These are phyloP conservation scores for Iphiclides podalirius DNA, from an alignment of 2,888 invertebrate genomes.

Conservation along the genomic window DNA sequence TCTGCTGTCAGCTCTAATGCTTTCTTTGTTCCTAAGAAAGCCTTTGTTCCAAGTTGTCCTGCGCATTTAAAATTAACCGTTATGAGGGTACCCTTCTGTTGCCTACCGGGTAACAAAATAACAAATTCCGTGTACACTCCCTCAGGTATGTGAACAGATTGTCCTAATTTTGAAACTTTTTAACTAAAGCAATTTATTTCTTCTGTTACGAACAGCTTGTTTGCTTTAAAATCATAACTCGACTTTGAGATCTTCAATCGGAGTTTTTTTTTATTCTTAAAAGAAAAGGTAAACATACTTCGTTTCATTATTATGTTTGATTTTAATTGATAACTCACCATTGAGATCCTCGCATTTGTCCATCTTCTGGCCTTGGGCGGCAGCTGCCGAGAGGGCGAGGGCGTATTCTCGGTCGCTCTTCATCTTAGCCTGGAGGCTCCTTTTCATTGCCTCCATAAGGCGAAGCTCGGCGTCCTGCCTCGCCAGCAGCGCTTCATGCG, in stretches of 20 bases:
- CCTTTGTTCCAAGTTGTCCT: slow-evolving; percentile 23
- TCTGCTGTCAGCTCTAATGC: slow-evolving; percentile 2
- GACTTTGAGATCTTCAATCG: no score
- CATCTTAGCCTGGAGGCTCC: slow-evolving; percentile 91
- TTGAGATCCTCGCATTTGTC: slow-evolving; percentile 87
- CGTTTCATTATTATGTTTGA: no score
- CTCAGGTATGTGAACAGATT: no score
- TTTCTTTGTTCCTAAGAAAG: slow-evolving; percentile 22
- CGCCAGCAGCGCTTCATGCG: slow-evolving; percentile 93
- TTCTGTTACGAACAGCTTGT: no score
- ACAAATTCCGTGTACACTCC: slow-evolving; percentile 1
- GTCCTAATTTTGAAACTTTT: no score
- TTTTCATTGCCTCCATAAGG: slow-evolving; percentile 94
- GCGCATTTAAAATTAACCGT: slow-evolving; percentile 22
- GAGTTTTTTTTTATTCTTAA: no score
- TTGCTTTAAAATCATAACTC: no score
- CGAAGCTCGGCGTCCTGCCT: slow-evolving; percentile 96
- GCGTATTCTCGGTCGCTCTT: slow-evolving; percentile 96
- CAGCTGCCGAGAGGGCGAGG: slow-evolving; percentile 88
- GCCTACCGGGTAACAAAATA: slow-evolving; percentile 7
- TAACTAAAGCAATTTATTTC: no score
- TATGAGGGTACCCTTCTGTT: slow-evolving; percentile 15
- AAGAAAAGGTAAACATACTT: no score
- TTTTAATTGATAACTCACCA: slow-evolving; percentile 58
- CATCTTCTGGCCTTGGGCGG: slow-evolving; percentile 90